phyloP scores from a whole-genome alignment of 2,797 vertebrate species.

The Otolemur crassicaudatus region DNA sequence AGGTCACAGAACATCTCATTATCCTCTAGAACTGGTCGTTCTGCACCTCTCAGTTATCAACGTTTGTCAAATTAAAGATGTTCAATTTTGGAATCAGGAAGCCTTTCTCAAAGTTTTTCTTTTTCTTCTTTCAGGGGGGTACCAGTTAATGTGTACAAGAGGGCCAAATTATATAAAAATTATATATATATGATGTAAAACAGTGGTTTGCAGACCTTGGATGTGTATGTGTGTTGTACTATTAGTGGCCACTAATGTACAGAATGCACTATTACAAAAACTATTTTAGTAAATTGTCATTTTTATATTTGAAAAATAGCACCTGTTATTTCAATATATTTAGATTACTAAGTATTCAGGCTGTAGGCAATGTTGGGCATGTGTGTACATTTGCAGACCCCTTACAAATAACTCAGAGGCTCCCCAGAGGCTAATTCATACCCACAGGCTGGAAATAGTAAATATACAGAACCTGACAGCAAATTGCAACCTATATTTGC shows the following conservation, averaged over 20 bases:
- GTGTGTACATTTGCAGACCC: not conserved
- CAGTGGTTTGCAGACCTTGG: not conserved
- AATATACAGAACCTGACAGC: not conserved
- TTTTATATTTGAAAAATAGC: not conserved
- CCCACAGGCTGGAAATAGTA: not conserved
- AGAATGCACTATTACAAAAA: not conserved
- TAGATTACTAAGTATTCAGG: not conserved
- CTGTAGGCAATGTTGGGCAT: not conserved
- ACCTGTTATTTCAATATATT: slow-evolving; percentile 3
- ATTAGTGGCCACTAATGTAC: not conserved
- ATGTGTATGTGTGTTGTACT: not conserved
- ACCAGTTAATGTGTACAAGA: not conserved
- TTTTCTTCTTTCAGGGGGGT: not conserved
- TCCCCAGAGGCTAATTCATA: not conserved
- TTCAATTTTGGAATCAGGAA: not conserved
- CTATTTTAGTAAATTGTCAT: not conserved
- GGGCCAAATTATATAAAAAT: not conserved
- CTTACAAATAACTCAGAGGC: not conserved
- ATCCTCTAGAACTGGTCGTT: not conserved
- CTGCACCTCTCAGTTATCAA: not conserved
- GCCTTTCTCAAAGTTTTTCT: not conserved
- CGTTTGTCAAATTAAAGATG: not conserved
- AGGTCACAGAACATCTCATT: not conserved
- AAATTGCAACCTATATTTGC: not conserved
- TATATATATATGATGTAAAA: not conserved